Evolutionary conservation across 2,113 vertebrate genomes (phyloP).

Genomic region (Ptilorrhoa leucosticta): DNA sequence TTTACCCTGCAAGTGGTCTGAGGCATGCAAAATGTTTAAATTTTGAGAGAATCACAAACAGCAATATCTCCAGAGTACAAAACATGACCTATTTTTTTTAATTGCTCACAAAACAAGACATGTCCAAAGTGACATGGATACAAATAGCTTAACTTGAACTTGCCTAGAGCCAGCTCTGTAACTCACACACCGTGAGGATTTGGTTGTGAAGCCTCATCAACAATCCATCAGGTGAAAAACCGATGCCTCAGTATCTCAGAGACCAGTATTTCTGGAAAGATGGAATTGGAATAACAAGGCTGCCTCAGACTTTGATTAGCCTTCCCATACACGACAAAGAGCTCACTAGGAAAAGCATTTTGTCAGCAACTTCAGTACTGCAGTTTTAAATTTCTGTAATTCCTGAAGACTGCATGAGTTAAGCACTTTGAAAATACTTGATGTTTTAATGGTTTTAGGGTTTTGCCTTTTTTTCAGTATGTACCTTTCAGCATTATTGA

Average conservation of each 20-base stretch:
- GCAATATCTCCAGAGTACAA: background rate
- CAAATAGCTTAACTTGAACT: background rate
- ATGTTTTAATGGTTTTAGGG: background rate
- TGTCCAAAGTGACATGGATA: background rate
- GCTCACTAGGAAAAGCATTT: background rate
- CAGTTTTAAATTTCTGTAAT: background rate
- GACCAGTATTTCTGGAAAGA: background rate
- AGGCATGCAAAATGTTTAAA: constrained; percentile 12
- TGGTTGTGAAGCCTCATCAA: background rate
- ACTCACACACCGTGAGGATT: background rate
- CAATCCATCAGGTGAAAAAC: background rate
- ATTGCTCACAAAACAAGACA: background rate
- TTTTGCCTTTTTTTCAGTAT: background rate
- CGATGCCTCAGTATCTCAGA: background rate
- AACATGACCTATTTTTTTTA: constrained; percentile 1
- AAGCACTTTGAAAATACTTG: background rate
- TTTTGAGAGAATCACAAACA: background rate
- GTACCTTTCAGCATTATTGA: background rate
- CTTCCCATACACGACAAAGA: background rate
- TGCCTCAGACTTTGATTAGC: background rate
- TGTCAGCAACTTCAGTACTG: background rate
- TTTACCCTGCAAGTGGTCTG: background rate
- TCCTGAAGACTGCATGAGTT: background rate
- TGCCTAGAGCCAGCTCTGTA: background rate
- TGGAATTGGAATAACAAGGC: background rate